These are phyloP conservation scores for Panulirus ornatus DNA, from an alignment of 1,140 invertebrate species.

Conservation along the genomic window DNA sequence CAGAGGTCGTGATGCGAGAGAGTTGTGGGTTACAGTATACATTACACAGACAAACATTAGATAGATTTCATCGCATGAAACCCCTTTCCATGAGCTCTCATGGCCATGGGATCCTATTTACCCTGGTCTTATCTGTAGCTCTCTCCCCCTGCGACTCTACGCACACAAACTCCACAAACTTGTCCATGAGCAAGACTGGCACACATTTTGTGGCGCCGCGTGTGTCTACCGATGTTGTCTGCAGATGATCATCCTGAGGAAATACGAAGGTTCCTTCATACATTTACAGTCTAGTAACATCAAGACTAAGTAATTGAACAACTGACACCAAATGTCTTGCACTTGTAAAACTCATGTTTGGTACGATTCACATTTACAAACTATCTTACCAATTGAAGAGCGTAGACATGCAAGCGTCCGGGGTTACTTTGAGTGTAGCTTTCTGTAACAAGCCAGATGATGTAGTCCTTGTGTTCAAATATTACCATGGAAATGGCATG, in stretches of 20 bases:
- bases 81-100: too few species aligned
- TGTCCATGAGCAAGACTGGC: not conserved
- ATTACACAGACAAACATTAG: too few species aligned
- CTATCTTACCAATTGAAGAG: not conserved
- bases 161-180: conserved; percentile 36
- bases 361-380: too few species aligned
- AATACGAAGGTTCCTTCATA: not conserved
- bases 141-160: not conserved
- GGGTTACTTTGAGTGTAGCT: not conserved
- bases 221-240: not conserved
- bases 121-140: not conserved
- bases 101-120: too few species aligned
- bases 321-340: too few species aligned
- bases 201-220: conserved; percentile 32
- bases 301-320: too few species aligned
- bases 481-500: not conserved
- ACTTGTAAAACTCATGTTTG: too few species aligned
- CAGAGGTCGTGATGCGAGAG: too few species aligned
- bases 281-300: not conserved
- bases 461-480: conserved; percentile 13
- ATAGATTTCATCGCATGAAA: too few species aligned
- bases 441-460: conserved; percentile 39
- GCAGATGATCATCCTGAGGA: not conserved
- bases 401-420: conserved; percentile 9
- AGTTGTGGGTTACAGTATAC: too few species aligned